phyloP scores from a whole-genome alignment of 2,888 invertebrate species.

The Harpalus rubripes region DNA sequence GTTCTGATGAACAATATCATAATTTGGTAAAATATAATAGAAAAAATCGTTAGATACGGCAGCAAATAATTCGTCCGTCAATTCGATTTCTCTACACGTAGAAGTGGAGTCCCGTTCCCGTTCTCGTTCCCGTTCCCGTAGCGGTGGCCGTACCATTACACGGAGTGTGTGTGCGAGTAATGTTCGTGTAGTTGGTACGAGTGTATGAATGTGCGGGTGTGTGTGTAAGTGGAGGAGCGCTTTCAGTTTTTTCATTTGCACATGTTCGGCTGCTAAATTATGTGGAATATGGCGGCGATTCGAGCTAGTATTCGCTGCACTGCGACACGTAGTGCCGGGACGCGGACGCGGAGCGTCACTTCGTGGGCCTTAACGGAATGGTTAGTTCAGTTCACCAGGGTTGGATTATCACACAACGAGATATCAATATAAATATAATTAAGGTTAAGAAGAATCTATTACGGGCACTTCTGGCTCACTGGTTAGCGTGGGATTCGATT shows the following conservation, averaged over 20 bases:
- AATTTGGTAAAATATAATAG: constrained; percentile 45
- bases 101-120: constrained; percentile 21
- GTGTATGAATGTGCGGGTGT: constrained; percentile 18
- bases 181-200: constrained; percentile 22
- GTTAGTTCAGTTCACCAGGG: background rate
- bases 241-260: constrained; percentile 59
- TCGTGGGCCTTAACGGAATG: constrained; percentile 6
- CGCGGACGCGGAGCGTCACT: constrained; percentile 16
- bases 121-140: background rate
- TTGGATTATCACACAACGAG: background rate
- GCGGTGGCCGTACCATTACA: background rate
- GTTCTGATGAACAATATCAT: constrained; percentile 39
- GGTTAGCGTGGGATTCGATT: too few species aligned
- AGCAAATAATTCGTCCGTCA: constrained; percentile 55
- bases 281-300: constrained; percentile 59
- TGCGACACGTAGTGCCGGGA: constrained; percentile 39
- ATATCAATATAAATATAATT: background rate
- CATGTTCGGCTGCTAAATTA: constrained; percentile 63
- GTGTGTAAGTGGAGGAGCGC: constrained; percentile 52
- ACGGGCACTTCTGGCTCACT: too few species aligned
- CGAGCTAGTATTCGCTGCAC: constrained; percentile 37
- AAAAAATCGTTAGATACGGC: constrained; percentile 42
- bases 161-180: constrained; percentile 25
- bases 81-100: constrained; percentile 47
- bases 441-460: background rate